Base-by-base conservation (phyloP, 2,797 vertebrate species). In the Hydrophis major region DNA sequence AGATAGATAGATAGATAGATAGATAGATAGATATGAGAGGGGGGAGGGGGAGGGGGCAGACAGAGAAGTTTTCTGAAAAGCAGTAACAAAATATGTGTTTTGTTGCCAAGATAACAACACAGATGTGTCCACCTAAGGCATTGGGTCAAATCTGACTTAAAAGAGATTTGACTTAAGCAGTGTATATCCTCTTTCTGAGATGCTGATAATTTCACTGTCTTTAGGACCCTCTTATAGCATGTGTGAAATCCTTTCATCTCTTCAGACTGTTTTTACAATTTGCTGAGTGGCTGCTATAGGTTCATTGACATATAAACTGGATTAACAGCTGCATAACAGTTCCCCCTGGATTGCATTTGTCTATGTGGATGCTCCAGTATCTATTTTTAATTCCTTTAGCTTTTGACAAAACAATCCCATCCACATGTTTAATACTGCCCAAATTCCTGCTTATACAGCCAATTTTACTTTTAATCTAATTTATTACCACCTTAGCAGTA, bases 381-480 rank as follows among this genome's bases (percentile, higher is more conserved):
- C 90, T 66, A 25, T 88, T 89, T 93, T 86, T 89, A 91, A 91
- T 91, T 56, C 86, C 69, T 91, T 93, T 93, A 91, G 91, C 87
- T 91, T 50, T 20, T 89, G 93, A 89, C 90, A 86, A 61, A 89
- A 89, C 91, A 91, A 89, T 91, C 59, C 87, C 27, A 86, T 69
- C 90, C 89, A 93, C 69, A 89, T 57, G 57, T 93, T 91, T 93
- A 93, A 93, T 91, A 66, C 69, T 74, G 63, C 69, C 93, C 87
- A 93, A 89, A 93, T 93, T 93, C 93, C 69, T 93, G 93, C 93
- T 91, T 89, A 93, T 56, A 88, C 90, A 93, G 90, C 87, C 87
- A 91, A 86, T 93, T 93, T 90, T 55, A 32, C 61, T 89, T 91
- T 89, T 93, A 93, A 93, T 93, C 93, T 90, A 93, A 93, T 91